Evolutionary conservation across 2,113 vertebrate species (phyloP), one percentile per base, ranked within the genome.

Genomic region (Carollia perspicillata): DNA sequence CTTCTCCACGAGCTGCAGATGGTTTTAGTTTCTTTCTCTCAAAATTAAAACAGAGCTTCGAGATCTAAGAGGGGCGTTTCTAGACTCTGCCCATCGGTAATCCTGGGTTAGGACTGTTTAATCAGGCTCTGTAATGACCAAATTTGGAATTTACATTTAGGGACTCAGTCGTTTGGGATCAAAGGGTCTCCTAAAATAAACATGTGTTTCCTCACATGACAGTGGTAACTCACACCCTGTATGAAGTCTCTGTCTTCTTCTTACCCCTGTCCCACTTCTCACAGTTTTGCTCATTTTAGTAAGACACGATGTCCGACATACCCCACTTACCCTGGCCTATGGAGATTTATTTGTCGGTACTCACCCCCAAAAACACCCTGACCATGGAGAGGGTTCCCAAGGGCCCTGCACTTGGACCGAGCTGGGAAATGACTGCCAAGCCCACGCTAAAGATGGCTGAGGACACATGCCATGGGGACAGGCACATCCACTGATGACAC

Each of bases 1-100:
- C 65, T 40, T 75, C 68, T n/a, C 51, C 17, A 28, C 10, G 18
- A 42, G 22, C 22, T 10, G 23, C 16, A 20, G 33, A 9, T 3
- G 14, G 58, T 8, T 66, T 47, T 16, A 1, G 55, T 20, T 33
- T 49, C 86, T n/a, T 81, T 51, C 84, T 55, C 49, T 20, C 74
- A 13, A 60, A 53, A 26, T 63, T 12, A 1, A 85, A 30, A 9
- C 84, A 53, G 17, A 60, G 26, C 44, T 35, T 53, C 81, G 3
- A 5, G 37, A 12, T 8, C 66, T 5, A 1, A 37, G 17, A 37
- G 60, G 14, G 37, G 42, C 2, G 3, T 1, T 10, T 5, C 53
- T 22, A 11, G 17, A 1, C 3, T 68, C 16, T 23, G 30, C 37
- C 84, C 23, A 2, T 13, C 8, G 0, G 35, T 53, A 2, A 42